phyloP scores from a whole-genome alignment of 2,888 invertebrate species.

The Rhagonycha lutea region DNA sequence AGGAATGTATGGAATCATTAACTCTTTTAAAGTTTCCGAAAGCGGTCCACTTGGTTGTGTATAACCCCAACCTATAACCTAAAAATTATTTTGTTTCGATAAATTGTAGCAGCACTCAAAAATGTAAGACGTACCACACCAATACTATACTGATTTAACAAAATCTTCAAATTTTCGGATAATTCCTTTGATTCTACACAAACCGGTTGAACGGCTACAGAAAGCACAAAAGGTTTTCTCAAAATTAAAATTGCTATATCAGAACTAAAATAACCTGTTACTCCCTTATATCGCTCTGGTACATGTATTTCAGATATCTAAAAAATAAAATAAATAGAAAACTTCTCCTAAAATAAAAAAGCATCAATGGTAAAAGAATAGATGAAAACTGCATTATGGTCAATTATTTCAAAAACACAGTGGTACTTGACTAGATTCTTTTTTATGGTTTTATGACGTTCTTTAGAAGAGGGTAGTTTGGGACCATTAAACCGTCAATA shows the following conservation, averaged over 20 bases:
- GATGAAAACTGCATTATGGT: no score
- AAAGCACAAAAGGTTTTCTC: slow-evolving; percentile 39
- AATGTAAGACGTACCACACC: slow-evolving; percentile 37
- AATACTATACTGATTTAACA: slow-evolving; percentile 5
- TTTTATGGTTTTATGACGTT: no score
- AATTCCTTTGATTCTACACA: slow-evolving; percentile 44
- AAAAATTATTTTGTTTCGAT: neutral
- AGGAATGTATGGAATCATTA: slow-evolving; percentile 32
- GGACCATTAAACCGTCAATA: no score
- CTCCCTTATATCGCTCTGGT: slow-evolving; percentile 37
- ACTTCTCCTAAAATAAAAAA: no score
- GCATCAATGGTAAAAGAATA: no score
- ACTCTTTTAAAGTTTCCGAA: slow-evolving; percentile 37
- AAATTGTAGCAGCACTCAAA: neutral
- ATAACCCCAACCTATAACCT: slow-evolving; percentile 48
- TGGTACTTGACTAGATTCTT: no score
- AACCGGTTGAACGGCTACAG: slow-evolving; percentile 48
- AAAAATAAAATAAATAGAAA: neutral
- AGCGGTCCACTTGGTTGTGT: slow-evolving; percentile 36
- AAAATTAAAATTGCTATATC: slow-evolving; percentile 51
- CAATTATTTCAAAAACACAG: no score
- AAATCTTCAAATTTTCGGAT: slow-evolving; percentile 15
- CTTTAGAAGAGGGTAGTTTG: no score
- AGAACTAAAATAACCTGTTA: slow-evolving; percentile 33
- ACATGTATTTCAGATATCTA: slow-evolving; percentile 38